Evolutionary conservation across 2,113 vertebrate genomes (phyloP), one percentile per base, ranked within the genome.

Genomic region (Malaclemys terrapin): DNA sequence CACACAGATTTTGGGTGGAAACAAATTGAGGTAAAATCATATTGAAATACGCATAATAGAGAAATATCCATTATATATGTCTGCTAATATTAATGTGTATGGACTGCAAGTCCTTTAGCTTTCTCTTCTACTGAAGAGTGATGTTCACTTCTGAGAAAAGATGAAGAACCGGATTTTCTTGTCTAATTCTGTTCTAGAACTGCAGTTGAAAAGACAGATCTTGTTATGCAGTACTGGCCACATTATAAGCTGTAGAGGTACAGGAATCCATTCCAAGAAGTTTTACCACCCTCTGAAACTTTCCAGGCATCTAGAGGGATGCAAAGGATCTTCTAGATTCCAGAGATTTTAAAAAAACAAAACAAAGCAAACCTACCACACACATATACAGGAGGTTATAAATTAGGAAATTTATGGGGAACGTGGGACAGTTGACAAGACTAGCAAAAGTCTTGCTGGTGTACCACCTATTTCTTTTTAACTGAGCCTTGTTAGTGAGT

Each of bases 291-390:
- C 93, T 94, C 81, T 93, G 85, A 97, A 96, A 98, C 65, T 97
- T 98, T 97, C 90, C 97, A 98, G 97, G 97, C 97, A 98, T 98
- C 96, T 96, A 95, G 65, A 97, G 98, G 97, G 97, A 98, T 98
- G 98, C 42, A 97, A 96, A 98, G 97, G 96, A 97, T 97, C 97
- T 96, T 96, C 94, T 91, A 97, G 97, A 98, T 97, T 97, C 97
- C 97, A 97, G 92, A 95, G 97, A 95, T 97, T 95, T 29, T 25
- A 83, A 95, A 91, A 90, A 69, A 93, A 88, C 4, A 8, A 54
- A 16, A 38, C 10, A 38, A 56, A 42, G 25, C 11, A 38, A 25
- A n/a, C 31, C 10, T 10, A 11, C 2, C 80, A 5, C 35, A 54
- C 20, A 25, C 7, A 2, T 89, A 89, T 97, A 98, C 91, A 93